Evolutionary conservation across 2,888 invertebrate species (phyloP).

Genomic region (Catocala nupta): DNA sequence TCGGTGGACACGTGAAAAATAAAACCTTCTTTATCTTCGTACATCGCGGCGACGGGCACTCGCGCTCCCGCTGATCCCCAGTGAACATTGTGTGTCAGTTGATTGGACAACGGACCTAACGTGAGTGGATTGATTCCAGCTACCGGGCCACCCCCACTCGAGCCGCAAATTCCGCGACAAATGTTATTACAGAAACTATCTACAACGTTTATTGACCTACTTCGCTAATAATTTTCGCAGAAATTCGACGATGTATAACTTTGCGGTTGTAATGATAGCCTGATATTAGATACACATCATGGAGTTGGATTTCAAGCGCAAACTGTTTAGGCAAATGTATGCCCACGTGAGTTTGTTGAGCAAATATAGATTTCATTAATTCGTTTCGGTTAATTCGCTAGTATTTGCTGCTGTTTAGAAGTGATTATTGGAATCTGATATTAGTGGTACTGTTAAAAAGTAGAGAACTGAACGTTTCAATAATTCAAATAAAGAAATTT

Average conservation of each 20-base stretch:
- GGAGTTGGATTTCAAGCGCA: constrained; percentile 35
- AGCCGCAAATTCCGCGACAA: constrained; percentile 71
- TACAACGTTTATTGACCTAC: constrained; percentile 72
- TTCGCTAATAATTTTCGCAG: constrained; percentile 61
- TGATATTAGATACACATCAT: constrained; percentile 50
- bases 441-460: no score
- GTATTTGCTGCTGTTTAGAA: constrained; percentile 17
- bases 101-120: constrained; percentile 83
- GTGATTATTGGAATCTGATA: neutral
- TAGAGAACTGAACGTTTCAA: no score
- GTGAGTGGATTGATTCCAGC: constrained; percentile 83
- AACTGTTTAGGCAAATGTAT: constrained; percentile 47
- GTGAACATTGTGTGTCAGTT: constrained; percentile 81
- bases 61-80: constrained; percentile 70
- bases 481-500: no score
- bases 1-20: constrained; percentile 51
- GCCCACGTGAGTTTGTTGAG: constrained; percentile 44
- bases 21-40: constrained; percentile 57
- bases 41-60: constrained; percentile 50
- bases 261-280: constrained; percentile 50
- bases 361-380: constrained; percentile 42
- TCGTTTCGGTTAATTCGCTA: constrained; percentile 37
- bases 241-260: constrained; percentile 53
- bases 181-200: constrained; percentile 80
- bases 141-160: constrained; percentile 46